A percentile compares a stretch with the other conserved stretches of the same genome.
Evolutionary conservation across 2,113 vertebrate species (phyloP).

Genomic region (Osmerus mordax): DNA sequence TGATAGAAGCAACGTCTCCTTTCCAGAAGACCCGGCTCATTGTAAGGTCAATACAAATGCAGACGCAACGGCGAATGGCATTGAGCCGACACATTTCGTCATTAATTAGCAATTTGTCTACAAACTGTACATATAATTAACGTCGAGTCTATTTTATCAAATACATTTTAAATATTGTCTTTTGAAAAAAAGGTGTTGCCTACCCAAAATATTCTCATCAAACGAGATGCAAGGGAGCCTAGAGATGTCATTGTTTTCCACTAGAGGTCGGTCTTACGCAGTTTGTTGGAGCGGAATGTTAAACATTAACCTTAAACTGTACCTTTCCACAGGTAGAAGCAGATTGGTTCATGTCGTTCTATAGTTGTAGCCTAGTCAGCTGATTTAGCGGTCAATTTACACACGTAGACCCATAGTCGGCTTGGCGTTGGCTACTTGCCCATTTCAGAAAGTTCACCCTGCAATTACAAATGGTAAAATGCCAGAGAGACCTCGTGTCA

Average conservation of each 20-base stretch:
- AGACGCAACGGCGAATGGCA: neutral
- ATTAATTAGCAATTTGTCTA: neutral
- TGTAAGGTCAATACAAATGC: neutral
- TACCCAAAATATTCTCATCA: no score
- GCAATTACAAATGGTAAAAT: neutral
- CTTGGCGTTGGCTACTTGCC: no score
- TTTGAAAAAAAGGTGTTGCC: neutral
- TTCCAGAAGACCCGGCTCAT: neutral
- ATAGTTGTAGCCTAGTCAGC: no score
- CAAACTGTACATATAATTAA: no score
- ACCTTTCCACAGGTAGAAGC: neutral
- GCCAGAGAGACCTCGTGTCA: neutral
- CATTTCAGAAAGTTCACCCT: neutral
- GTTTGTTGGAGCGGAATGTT: neutral
- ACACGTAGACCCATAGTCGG: no score
- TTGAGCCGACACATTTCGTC: neutral
- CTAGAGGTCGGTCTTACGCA: conserved; percentile 15
- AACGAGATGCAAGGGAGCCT: no score
- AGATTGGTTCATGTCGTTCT: neutral
- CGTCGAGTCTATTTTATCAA: no score
- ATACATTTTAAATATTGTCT: neutral
- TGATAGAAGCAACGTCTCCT: conserved; percentile 36
- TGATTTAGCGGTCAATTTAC: no score
- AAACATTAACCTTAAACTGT: neutral
- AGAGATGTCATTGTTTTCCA: neutral